Evolutionary conservation across 2,888 invertebrate genomes (phyloP), one percentile per base, ranked within the genome.

Genomic region (Julus scandinavius): DNA sequence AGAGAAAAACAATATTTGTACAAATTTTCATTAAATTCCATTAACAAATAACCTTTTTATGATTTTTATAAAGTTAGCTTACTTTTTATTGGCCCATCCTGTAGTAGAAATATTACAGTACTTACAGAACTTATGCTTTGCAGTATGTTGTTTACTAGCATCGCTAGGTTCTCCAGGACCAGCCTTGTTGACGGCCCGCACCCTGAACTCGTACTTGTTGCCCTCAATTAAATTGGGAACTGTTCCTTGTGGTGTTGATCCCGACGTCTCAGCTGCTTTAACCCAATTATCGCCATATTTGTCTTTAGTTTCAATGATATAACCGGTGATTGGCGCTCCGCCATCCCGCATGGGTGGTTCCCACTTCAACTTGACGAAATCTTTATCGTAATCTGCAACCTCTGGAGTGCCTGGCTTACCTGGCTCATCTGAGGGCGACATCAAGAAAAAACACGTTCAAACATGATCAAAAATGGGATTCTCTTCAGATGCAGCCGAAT

Each of bases 361-460:
- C 99, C 99, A 99, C 91, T 96, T 96, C 89, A 99, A 94, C 91
- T 98, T 97, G 86, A 98, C 98, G 91, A 98, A 98, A 93, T 98
- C 98, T 91, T 97, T 97, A 93, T 99, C 99, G 97, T 97, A 99
- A 92, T 98, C 97, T 87, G 95, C 96, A 17, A 96, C 95, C 90
- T 97, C 96, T 0, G 98, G 98, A 87, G 96, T 95, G 1, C 97
- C 97, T 2, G 98, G 98, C 92, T 97, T 97, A 90, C 96, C 96
- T 88, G 98, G 98, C 92, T 97, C 97, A 92, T 98, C 96, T 96
- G 91, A 0, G 29, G 29, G 87, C 90, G 29, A 9, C 17, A 63
- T 63, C 63, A 6, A 63, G 17, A 63, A 20, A 29, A 29, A 29
- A 29, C 29, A 29, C 29, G 29, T 29, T 29, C 29, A 29, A 29